Evolutionary conservation across 2,113 vertebrate species (phyloP).

Genomic region (Gymnorhina tibicen): DNA sequence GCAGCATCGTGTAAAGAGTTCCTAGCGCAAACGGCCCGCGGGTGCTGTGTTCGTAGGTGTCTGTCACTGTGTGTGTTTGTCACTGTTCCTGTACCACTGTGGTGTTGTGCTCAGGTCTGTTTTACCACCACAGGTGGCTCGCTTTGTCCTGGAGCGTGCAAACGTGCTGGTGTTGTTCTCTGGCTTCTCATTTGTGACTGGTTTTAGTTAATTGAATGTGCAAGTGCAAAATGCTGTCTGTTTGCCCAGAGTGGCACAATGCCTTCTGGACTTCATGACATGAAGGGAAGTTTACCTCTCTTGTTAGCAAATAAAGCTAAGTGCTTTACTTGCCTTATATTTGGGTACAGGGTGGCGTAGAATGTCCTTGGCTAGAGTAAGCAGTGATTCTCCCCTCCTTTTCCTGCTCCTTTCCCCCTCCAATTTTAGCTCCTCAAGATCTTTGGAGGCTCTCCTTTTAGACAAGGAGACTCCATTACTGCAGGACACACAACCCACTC

Average conservation of each 20-base stretch:
- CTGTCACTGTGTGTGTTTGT: neutral
- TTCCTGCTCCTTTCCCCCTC: neutral
- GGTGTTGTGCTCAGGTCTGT: neutral
- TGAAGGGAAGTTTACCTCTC: neutral
- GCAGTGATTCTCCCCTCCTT: neutral
- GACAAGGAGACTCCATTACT: neutral
- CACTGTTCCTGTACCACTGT: neutral
- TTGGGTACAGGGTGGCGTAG: accelerated
- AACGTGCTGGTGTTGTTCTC: neutral
- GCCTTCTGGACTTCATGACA: neutral
- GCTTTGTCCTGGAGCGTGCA: neutral
- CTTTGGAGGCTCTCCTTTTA: neutral
- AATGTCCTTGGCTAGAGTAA: neutral
- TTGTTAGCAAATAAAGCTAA: neutral
- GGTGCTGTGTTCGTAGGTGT: neutral
- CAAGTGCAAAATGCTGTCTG: neutral
- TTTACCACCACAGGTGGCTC: neutral
- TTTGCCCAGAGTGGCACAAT: neutral
- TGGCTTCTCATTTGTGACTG: neutral
- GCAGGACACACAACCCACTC: neutral
- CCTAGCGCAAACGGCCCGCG: neutral
- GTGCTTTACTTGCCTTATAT: neutral
- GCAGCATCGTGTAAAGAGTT: neutral
- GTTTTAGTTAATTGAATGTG: neutral
- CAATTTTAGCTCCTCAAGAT: neutral